Conservation (phyloP, 2,888 invertebrate genomes). For the Limnephilus marmoratus region DNA sequence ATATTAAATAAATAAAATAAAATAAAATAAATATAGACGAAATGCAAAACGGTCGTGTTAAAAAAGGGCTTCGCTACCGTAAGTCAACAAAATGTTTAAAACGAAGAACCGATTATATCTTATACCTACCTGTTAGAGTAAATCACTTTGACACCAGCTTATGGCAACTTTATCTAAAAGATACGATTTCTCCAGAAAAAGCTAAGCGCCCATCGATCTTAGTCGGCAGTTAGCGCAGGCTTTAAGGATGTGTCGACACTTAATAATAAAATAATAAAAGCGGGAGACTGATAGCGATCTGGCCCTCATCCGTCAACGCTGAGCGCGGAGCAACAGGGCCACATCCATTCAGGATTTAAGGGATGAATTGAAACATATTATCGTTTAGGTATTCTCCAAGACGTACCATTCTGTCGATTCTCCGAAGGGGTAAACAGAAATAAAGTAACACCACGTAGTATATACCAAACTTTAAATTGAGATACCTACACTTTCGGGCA, state of each 20-base stretch:
- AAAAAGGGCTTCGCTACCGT: no score
- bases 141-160: conserved; percentile 30
- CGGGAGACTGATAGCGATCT: conserved; percentile 56
- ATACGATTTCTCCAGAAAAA: conserved; percentile 36
- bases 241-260: conserved; percentile 60
- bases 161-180: conserved; percentile 4
- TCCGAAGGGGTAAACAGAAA: background rate
- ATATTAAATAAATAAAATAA: no score
- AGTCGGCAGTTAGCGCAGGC: conserved; percentile 51
- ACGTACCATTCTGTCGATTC: background rate
- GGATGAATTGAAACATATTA: background rate
- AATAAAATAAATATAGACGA: no score
- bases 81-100: background rate
- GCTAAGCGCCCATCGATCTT: conserved; percentile 57
- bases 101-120: background rate
- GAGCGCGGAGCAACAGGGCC: background rate
- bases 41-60: no score
- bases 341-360: background rate
- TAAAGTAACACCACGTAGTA: background rate
- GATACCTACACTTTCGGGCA: background rate
- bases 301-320: conserved; percentile 58
- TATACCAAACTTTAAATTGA: background rate
- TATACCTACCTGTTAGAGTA: background rate
- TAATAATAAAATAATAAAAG: conserved; percentile 56
- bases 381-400: background rate